Percentiles rank a stretch among this genome's conserved stretches.
These are phyloP conservation scores for Danio tinwini DNA, from an alignment of 2,797 vertebrate species.

Conservation along the genomic window DNA sequence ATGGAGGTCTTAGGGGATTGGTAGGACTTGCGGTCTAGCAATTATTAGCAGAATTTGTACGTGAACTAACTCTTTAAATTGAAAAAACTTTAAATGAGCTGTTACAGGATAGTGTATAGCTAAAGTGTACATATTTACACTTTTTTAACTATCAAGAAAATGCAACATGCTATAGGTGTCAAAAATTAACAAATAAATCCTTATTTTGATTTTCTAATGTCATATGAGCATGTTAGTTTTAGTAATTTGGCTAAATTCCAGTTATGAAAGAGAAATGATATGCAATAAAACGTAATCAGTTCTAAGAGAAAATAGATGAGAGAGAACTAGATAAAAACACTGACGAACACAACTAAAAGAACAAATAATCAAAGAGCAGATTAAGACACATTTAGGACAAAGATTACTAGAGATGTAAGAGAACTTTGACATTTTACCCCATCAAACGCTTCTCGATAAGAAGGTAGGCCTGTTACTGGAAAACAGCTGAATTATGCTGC, in stretches of 20 bases:
- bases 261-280: background rate
- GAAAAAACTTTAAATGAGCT: no score
- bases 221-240: background rate
- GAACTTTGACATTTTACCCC: background rate
- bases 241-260: background rate
- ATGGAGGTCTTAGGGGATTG: no score
- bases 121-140: no score
- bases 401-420: no score
- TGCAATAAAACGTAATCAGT: background rate
- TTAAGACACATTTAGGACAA: background rate
- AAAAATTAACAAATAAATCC: background rate
- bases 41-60: no score
- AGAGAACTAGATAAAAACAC: background rate
- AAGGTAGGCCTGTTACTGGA: background rate
- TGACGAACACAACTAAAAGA: background rate
- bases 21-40: no score
- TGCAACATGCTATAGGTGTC: background rate
- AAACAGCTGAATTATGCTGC: background rate
- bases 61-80: no score
- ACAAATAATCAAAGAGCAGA: slow-evolving; percentile 2
- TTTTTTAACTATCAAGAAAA: background rate
- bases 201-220: background rate
- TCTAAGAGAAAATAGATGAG: background rate
- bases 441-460: background rate
- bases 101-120: no score